Percentiles rank a stretch among this genome's conserved stretches.
phyloP scores from a whole-genome alignment of 2,797 vertebrate species.

The Eutrigla gurnardus region DNA sequence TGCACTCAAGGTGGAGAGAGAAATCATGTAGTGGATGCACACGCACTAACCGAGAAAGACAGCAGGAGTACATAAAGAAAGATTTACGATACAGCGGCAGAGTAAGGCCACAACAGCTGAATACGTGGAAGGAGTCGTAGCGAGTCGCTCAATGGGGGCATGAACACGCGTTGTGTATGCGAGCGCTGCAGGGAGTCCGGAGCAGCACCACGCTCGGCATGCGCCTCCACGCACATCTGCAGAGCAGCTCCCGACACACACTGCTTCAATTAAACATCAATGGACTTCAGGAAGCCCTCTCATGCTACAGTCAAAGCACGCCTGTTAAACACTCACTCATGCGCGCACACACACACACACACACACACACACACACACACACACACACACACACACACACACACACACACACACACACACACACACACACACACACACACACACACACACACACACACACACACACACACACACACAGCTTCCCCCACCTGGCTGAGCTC shows the following conservation, averaged over 20 bases:
- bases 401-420: constrained; percentile 1
- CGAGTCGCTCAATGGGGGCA: constrained; percentile 11
- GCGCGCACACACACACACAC: constrained; percentile 39
- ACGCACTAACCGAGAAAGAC: background rate
- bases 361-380: constrained; percentile 9
- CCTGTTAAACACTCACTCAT: constrained; percentile 69
- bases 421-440: too few species aligned
- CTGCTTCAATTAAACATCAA: constrained; percentile 78
- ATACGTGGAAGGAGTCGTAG: constrained; percentile 7
- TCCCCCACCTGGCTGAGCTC: constrained; percentile 49
- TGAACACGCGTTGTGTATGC: constrained; percentile 40
- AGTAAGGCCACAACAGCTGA: constrained; percentile 22
- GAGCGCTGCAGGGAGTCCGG: constrained; percentile 45
- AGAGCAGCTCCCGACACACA: constrained; percentile 67
- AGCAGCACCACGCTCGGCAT: constrained; percentile 40
- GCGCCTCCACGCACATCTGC: constrained; percentile 64
- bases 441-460: constrained; percentile 14
- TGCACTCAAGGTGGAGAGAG: background rate
- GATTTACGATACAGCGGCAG: constrained; percentile 29
- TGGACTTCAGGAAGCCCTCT: constrained; percentile 70
- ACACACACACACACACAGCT: constrained; percentile 12
- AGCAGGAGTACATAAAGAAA: background rate
- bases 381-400: constrained; percentile 8
- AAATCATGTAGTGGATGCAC: background rate
- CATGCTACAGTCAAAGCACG: constrained; percentile 64